These are phyloP conservation scores for Ctenomys sociabilis DNA, from an alignment of 2,113 vertebrate genomes.

Conservation along the genomic window DNA sequence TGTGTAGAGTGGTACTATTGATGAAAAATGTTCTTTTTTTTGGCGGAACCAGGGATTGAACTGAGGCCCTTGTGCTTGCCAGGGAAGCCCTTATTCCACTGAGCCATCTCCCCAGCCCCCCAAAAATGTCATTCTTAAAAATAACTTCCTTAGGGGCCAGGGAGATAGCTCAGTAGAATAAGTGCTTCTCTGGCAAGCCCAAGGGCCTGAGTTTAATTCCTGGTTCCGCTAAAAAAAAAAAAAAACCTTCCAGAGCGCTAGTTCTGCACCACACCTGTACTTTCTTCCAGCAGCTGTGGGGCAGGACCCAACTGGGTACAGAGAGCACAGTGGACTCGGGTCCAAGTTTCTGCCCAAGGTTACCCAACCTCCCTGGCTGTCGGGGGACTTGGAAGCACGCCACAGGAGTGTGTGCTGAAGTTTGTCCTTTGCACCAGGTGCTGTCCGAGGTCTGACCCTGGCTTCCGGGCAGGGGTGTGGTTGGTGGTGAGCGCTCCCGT, in stretches of 20 bases:
- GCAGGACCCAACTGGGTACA: background rate
- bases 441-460: background rate
- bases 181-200: too few relatives aligned
- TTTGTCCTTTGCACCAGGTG: background rate
- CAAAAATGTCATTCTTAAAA: background rate
- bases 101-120: too few relatives aligned
- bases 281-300: background rate
- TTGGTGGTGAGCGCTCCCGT: background rate
- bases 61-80: too few relatives aligned
- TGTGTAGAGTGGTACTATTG: background rate
- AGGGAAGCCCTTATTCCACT: too few relatives aligned
- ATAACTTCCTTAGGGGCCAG: too few relatives aligned
- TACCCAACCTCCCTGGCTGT: background rate
- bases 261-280: background rate
- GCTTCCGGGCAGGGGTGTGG: background rate
- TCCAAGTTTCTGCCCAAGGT: background rate
- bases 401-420: accelerated
- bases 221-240: too few relatives aligned
- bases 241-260: background rate
- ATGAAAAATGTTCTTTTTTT: background rate
- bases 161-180: too few relatives aligned
- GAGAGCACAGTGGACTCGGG: background rate
- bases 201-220: too few relatives aligned
- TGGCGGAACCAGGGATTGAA: too few relatives aligned
- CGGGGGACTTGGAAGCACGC: background rate